Conservation (phyloP, 2,797 vertebrate genomes). For the Aplochiton taeniatus region DNA sequence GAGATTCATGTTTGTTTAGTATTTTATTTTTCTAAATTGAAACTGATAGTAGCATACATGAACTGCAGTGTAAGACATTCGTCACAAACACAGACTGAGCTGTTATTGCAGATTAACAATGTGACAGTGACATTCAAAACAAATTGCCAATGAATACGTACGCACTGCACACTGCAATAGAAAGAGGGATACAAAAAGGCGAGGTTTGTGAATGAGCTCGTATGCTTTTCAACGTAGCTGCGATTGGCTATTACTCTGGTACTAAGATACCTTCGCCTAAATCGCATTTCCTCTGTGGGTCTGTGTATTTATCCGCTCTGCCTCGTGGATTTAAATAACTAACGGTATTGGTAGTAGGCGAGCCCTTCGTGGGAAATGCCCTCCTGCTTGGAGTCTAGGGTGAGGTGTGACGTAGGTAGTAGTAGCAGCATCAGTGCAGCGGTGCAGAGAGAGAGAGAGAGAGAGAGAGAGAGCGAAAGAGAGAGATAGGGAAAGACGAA, state of each 20-base stretch:
- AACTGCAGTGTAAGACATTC: no score
- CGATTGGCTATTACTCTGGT: no score
- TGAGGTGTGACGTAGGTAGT: slow-evolving; percentile 17
- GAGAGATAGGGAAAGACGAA: slow-evolving; percentile 19
- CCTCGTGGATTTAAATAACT: slow-evolving; percentile 26
- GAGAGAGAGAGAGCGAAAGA: slow-evolving; percentile 1
- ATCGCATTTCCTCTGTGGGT: slow-evolving; percentile 17
- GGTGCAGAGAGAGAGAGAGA: slow-evolving; percentile 28
- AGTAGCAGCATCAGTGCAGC: slow-evolving; percentile 55
- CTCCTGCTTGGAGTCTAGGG: slow-evolving; percentile 2
- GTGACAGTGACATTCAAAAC: no score
- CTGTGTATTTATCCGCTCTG: slow-evolving; percentile 21
- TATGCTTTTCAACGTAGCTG: slow-evolving; percentile 15
- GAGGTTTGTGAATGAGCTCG: slow-evolving; percentile 8
- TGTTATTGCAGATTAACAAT: slow-evolving; percentile 16
- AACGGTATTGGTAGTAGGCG: slow-evolving; percentile 31
- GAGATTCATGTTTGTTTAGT: slow-evolving; percentile 63
- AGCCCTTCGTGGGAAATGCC: slow-evolving; percentile 49
- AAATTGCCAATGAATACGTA: slow-evolving; percentile 6
- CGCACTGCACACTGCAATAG: slow-evolving; percentile 3
- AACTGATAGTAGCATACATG: no score
- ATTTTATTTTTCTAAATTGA: neutral
- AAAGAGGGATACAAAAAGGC: neutral
- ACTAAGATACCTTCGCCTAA: no score
- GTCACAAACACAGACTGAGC: no score